Percentiles rank a stretch among this genome's conserved stretches.
Evolutionary conservation across 2,888 invertebrate genomes (phyloP).

Genomic region (Heteromyza rotundicornis): DNA sequence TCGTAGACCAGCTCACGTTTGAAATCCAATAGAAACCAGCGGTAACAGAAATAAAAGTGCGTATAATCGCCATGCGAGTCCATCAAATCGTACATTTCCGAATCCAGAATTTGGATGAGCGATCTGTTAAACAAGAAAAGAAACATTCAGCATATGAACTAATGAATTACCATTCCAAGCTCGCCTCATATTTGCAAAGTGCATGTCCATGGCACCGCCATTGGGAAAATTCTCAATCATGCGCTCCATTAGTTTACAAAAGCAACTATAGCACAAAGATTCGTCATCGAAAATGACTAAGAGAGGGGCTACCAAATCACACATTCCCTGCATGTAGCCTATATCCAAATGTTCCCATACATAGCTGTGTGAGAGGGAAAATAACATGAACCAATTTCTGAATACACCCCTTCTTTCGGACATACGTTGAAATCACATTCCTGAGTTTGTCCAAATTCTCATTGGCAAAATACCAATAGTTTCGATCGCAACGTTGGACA

Average conservation of each 20-base stretch:
- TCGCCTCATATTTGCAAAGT: slow-evolving; percentile 92
- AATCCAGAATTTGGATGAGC: slow-evolving; percentile 86
- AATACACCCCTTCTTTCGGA: not conserved
- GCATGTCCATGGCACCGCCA: slow-evolving; percentile 93
- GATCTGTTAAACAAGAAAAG: slow-evolving; percentile 64
- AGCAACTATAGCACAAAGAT: slow-evolving; percentile 88
- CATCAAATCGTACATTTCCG: slow-evolving; percentile 93
- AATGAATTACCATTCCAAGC: not conserved
- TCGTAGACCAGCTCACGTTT: slow-evolving; percentile 92
- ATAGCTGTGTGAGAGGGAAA: slow-evolving; percentile 69
- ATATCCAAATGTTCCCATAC: slow-evolving; percentile 95
- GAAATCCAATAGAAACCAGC: slow-evolving; percentile 96
- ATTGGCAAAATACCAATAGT: slow-evolving; percentile 89
- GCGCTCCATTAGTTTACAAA: slow-evolving; percentile 87
- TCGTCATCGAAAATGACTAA: slow-evolving; percentile 93
- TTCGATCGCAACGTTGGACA: slow-evolving; percentile 93
- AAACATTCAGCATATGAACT: not conserved
- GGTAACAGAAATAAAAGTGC: slow-evolving; percentile 96
- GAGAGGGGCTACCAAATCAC: slow-evolving; percentile 91
- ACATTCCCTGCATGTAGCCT: slow-evolving; percentile 98
- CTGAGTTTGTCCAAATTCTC: slow-evolving; percentile 90
- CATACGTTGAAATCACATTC: slow-evolving; percentile 93
- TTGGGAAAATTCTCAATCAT: slow-evolving; percentile 92
- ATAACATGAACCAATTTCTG: not conserved
- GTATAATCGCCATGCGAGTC: slow-evolving; percentile 95